These are phyloP conservation scores for Pogonophryne albipinna DNA, from an alignment of 2,797 vertebrate species.

Conservation along the genomic window DNA sequence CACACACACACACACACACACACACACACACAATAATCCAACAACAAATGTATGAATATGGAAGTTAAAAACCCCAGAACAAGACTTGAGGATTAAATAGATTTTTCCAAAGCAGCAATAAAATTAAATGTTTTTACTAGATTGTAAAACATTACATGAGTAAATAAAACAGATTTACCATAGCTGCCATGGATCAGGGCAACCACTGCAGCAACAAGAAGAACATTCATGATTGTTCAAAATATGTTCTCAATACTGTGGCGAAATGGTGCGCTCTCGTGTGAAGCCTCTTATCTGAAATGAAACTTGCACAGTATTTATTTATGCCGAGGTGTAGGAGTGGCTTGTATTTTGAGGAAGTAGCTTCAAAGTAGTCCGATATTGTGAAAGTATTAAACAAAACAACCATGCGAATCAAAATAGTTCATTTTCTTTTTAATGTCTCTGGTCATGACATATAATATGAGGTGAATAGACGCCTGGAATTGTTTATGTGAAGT, in stretches of 20 bases:
- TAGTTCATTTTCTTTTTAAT: background rate
- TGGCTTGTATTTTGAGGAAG: constrained; percentile 63
- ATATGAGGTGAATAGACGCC: background rate
- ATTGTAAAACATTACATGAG: background rate
- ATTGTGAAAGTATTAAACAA: background rate
- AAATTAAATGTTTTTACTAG: background rate
- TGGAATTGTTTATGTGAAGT: background rate
- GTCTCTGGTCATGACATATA: background rate
- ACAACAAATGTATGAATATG: constrained; percentile 11
- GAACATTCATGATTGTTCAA: constrained; percentile 65
- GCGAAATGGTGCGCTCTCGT: background rate
- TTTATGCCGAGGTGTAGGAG: constrained; percentile 42
- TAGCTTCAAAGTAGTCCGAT: background rate
- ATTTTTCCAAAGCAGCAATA: constrained; percentile 13
- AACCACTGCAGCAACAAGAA: constrained; percentile 45
- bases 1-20: background rate
- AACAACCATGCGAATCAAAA: background rate
- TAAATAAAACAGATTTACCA: constrained; percentile 75
- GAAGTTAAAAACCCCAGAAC: constrained; percentile 2
- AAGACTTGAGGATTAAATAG: constrained; percentile 27
- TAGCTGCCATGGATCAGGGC: constrained; percentile 60
- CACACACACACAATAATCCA: background rate
- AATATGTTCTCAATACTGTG: background rate
- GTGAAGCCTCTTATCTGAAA: constrained; percentile 43
- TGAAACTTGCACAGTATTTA: constrained; percentile 63